phyloP scores from a whole-genome alignment of 35 echinoderm and acorn worm genomes.

The Apostichopus japonicus region DNA sequence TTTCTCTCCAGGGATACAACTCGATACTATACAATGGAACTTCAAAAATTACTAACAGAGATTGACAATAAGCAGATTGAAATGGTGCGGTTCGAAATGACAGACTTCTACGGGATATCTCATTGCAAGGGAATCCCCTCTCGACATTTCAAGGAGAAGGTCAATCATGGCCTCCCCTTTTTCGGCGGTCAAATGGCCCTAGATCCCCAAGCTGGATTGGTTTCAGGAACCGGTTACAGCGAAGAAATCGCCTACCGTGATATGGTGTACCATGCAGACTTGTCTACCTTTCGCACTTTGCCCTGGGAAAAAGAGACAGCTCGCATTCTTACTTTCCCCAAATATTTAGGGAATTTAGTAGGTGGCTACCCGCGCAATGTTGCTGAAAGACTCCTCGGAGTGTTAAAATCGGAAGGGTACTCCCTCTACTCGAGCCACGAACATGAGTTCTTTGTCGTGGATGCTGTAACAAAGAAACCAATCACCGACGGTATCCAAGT shows the following conservation, averaged over 20 bases:
- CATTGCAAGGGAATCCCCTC: constrained; percentile 64
- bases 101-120: constrained; percentile 69
- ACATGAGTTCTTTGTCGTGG: constrained; percentile 71
- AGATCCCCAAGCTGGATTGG: constrained; percentile 37
- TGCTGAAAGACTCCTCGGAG: constrained; percentile 21
- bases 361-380: constrained; percentile 23
- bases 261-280: constrained; percentile 57
- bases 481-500: constrained; percentile 6
- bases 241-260: constrained; percentile 67
- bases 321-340: constrained; percentile 22
- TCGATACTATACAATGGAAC: neutral
- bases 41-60: constrained; percentile 7
- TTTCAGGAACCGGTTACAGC: constrained; percentile 53
- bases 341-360: neutral
- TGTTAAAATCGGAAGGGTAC: constrained; percentile 40
- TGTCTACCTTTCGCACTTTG: constrained; percentile 58
- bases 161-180: constrained; percentile 55
- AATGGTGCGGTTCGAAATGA: constrained; percentile 67
- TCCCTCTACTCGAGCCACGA: constrained; percentile 44
- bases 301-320: constrained; percentile 64
- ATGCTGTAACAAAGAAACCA: constrained; percentile 62
- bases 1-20: too few relatives aligned
- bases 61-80: constrained; percentile 56
- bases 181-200: constrained; percentile 36
- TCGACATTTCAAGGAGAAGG: constrained; percentile 65